Evolutionary conservation across 2,113 vertebrate species (phyloP), one percentile per base, ranked within the genome.

Genomic region (Paramormyrops kingsleyae): DNA sequence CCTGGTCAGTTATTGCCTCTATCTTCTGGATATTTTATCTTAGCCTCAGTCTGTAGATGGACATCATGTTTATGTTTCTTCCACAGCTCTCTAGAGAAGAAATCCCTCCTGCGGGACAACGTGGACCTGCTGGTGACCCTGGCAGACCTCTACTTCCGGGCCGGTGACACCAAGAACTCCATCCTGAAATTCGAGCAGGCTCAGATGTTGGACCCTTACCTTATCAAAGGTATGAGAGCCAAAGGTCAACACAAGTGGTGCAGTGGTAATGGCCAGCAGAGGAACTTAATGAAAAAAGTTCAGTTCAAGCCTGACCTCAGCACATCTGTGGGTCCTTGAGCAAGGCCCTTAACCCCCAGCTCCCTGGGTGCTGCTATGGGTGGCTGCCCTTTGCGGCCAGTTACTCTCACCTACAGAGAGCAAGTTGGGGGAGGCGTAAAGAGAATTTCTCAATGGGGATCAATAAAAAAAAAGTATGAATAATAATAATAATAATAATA

Each of bases 121-220:
- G 98, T 99, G 92, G 98, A 99, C 91, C 96, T 99, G 21, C 94
- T 99, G 93, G 97, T 98, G 90, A 99, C 97, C 93, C 95, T 99
- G 92, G 99, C 99, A 89, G 98, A 99, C 56, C 96, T 99, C 9
- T 98, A 99, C 93, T 99, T 99, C 95, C 95, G 98, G 92, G 98
- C 98, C 1, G 98, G 98, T 74, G 98, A 99, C 95, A 99, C 96
- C 42, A 99, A 99, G 93, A 99, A 99, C 87, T 97, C 98, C 8
- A 98, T 99, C 92, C 95, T 99, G 1, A 99, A 99, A 93, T 99
- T 99, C 94, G 98, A 99, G 90, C 99, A 99, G 92, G 99, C 98
- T 6, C 98, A 99, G 94, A 99, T 99, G 98, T 91, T 99, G 93
- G 99, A 99, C 94, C 98, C 98, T 0, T 99, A 99, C 93, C 95